Base-by-base conservation (phyloP, 2,888 invertebrate species). In the Piscicola geometra region DNA sequence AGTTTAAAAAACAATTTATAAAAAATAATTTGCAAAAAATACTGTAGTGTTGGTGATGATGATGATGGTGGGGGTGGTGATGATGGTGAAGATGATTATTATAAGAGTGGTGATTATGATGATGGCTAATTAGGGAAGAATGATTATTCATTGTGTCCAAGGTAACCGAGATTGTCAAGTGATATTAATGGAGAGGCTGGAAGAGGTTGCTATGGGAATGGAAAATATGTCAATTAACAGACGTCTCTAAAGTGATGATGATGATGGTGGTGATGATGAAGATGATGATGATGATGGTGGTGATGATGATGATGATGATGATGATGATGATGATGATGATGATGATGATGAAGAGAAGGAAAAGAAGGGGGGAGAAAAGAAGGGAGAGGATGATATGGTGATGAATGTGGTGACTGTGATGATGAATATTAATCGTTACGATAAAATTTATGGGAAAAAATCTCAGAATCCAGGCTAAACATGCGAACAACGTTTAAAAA, bases 231-330 rank as follows among this genome's bases (percentile, higher is more conserved):
- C 30, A 3, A 15, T 0, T n/a, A 1, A 12, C n/a, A n/a, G n/a
- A n/a, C n/a, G n/a, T n/a, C n/a, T n/a, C n/a, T n/a, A n/a, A n/a
- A n/a, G n/a, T 64, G 60, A 12, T 67, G 70, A 25, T 25, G 36
- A 36, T 41, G 70, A 70, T 70, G 35, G 28, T 2, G 70, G 15
- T 70, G 70, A 70, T 25, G 70, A 70, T 25, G 70, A 70, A 33
- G 70, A 70, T 41, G 70, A 70, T 41, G 70, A 70, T 41, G 70
- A 41, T 41, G 41, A 70, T 41, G 47, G 36, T 71, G 47, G 36
- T 47, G 71, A 71, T 47, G 71, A 71, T 2, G 71, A 71, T 47
- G 71, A 71, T 47, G 47, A 71, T 47, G 71, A 47, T 71, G 71
- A 71, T 71, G 71, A 71, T 47, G 2, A 71, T 71, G 64, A 64